Base-by-base conservation (phyloP, 2,113 vertebrate genomes). In the Amazona guildingii region DNA sequence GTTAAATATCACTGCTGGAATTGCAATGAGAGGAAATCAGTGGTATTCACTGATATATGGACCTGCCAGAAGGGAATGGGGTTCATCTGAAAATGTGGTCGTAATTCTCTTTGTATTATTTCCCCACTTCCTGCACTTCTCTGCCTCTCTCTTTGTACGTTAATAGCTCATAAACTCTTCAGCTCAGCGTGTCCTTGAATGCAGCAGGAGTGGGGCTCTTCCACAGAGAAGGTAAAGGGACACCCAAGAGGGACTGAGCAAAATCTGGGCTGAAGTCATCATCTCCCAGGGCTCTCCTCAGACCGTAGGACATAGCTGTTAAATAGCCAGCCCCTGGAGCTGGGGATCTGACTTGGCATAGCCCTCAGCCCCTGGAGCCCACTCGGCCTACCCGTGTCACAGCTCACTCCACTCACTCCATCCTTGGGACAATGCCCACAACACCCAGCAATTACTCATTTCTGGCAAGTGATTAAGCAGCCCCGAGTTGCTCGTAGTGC, bases 1-100 rank as follows among this genome's bases (percentile, higher is more conserved):
- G 79, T 86, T 94, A 93, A 94, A 90, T 88, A 92, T 83, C 64
- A 24, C 88, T 67, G 72, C 86, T 90, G 88, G 49, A 90, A 83
- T 10, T 78, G 88, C 73, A 88, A 43, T 70, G 80, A 86, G 83
- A 93, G 82, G 88, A 93, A 94, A 70, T 78, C 91, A 39, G 92
- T 41, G 72, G 59, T 90, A 74, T 74, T 88, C 64, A 33, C 49
- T 96, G 88, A 96, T 88, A 63, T 77, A 94, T 5, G 6, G 46
- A 77, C 86, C 80, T 94, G 80, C 49, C 94, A 97, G 61, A 59
- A 86, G 76, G 80, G 72, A 81, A 94, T 21, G 7, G 25, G 73
- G 76, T 81, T 86, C 37, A 67, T 90, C 68, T 86, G 88, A 86
- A 92, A 94, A 92, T 78, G 43, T 31, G 73, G n/a, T 77, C 83